These are phyloP conservation scores for Hephaestus fuliginosus DNA, from an alignment of 2,797 vertebrate species.

Conservation along the genomic window DNA sequence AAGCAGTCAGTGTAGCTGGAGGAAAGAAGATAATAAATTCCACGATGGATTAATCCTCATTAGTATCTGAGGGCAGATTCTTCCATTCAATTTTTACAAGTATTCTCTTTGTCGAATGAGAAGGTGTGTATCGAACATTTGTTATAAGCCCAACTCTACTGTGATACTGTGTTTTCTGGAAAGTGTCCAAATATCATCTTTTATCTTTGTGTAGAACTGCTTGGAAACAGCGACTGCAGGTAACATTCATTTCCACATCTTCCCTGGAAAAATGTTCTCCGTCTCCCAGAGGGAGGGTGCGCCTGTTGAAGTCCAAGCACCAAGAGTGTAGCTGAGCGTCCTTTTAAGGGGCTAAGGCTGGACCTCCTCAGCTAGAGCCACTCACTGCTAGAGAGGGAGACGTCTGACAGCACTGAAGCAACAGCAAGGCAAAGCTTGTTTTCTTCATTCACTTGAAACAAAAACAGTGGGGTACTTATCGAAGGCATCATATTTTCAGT, in stretches of 20 bases:
- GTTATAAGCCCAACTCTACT: neutral
- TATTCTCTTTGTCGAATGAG: neutral
- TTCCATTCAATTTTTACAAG: neutral
- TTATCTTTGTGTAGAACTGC: neutral
- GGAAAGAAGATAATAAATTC: neutral
- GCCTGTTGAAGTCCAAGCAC: conserved; percentile 50
- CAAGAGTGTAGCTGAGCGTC: conserved; percentile 63
- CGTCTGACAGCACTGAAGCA: conserved; percentile 50
- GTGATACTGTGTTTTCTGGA: neutral
- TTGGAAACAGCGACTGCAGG: conserved; percentile 4
- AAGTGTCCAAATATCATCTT: neutral
- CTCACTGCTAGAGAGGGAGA: conserved; percentile 42
- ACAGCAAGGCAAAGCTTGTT: conserved; percentile 66
- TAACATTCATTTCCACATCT: conserved; percentile 43
- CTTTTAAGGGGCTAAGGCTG: conserved; percentile 75
- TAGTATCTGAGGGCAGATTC: neutral
- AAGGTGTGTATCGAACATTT: neutral
- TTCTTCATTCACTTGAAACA: conserved; percentile 51
- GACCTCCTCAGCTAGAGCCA: conserved; percentile 65
- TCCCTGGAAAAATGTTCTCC: neutral
- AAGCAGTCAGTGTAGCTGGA: neutral
- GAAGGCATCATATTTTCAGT: conserved; percentile 51
- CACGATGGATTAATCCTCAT: neutral
- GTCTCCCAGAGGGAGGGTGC: neutral
- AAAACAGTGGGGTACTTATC: neutral